Evolutionary conservation across 2,797 vertebrate genomes (phyloP), one percentile per base, ranked within the genome.

Genomic region (Podarcis lilfordi): DNA sequence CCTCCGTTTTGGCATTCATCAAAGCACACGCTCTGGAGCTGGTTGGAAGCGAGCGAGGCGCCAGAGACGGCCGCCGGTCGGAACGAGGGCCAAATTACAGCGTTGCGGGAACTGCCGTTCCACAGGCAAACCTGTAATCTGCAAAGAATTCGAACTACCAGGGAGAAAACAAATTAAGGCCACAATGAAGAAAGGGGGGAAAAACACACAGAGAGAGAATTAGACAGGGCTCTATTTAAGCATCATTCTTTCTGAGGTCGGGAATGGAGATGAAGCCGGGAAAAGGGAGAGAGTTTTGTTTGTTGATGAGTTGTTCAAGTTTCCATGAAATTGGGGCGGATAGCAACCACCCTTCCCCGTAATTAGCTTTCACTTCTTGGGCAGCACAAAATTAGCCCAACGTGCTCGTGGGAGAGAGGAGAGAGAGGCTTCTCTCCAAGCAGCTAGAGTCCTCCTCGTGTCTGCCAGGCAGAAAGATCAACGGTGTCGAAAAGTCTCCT

Each of bases 51-150:
- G 8, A 59, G 86, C 75, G 45, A 80, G 78, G 91, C 87, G 90
- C 92, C 94, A 93, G 11, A 85, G 81, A 82, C 37, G 89, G 88
- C 86, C 88, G 89, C 91, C 77, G 19, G 59, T 89, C 92, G 89
- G 89, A 93, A 89, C 84, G 29, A 92, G 81, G 84, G 91, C 89
- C 95, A 95, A 95, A 97, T 97, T 96, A 95, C 89, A 96, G 93
- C 59, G 68, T 85, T 95, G 93, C 6, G 79, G 92, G 93, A 94
- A 95, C 95, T 95, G 95, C 87, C 94, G 92, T 94, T 92, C 95
- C 94, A 92, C 93, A 96, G 93, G 66, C 88, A 95, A 96, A 96
- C 96, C 90, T 93, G 94, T 90, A 96, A 97, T 96, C 91, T 96
- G 78, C 80, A 89, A 95, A 94, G 96, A 96, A 97, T 97, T 93